A percentile compares a stretch with the other conserved stretches of the same genome.
Conservation (phyloP, 2,888 invertebrate genomes). For the Marronus borbonicus region DNA sequence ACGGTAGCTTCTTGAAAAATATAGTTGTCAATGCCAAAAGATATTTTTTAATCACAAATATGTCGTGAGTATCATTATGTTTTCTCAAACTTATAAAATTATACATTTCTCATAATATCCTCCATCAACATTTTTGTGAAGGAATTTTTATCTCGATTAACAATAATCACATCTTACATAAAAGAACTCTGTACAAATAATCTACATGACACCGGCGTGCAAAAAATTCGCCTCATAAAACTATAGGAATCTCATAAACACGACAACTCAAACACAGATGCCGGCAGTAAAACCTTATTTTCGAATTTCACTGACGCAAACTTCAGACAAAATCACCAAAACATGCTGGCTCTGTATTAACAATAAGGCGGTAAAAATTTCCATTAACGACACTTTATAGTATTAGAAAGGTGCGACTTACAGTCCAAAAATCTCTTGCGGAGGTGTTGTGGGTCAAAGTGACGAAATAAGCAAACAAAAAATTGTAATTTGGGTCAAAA, state of each 20-base stretch:
- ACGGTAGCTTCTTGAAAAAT: no score
- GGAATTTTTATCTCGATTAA: no score
- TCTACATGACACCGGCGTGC: background rate
- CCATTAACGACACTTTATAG: background rate
- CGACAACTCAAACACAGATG: background rate
- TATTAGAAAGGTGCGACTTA: background rate
- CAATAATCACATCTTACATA: background rate
- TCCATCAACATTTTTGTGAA: no score
- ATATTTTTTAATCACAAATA: no score
- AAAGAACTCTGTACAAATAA: background rate
- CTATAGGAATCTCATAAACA: background rate
- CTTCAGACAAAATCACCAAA: background rate
- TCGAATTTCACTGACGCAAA: slow-evolving; percentile 3
- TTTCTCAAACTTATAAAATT: no score
- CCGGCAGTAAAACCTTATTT: slow-evolving; percentile 6
- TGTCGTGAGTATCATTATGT: no score
- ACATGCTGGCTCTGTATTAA: background rate
- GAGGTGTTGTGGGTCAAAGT: no score
- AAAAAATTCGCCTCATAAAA: background rate
- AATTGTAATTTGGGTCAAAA: no score
- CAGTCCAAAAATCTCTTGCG: no score
- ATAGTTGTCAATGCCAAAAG: no score
- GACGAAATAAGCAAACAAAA: no score
- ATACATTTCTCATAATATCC: no score
- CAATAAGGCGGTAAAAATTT: background rate